Percentiles rank a stretch among this genome's conserved stretches.
Conservation (phyloP, 2,888 invertebrate species). For the Agrotis segetum region DNA sequence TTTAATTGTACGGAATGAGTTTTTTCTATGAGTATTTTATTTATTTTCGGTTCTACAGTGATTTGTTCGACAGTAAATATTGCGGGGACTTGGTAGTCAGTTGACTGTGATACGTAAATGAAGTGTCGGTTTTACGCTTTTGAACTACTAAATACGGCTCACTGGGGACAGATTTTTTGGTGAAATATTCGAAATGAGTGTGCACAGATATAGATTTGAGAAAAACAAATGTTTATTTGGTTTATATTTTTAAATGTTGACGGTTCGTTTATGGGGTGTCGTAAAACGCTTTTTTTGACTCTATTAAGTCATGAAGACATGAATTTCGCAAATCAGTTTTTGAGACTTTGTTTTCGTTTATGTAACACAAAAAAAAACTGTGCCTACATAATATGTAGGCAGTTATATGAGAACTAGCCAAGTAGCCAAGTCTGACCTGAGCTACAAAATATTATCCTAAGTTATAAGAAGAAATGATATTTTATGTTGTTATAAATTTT, state of each 20-base stretch:
- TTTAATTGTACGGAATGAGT: constrained; percentile 87
- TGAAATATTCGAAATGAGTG: constrained; percentile 60
- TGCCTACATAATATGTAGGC: too few relatives aligned
- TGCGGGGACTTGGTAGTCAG: constrained; percentile 52
- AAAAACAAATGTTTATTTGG: constrained; percentile 26
- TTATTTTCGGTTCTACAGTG: constrained; percentile 86
- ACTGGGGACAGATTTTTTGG: constrained; percentile 71
- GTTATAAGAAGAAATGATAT: too few relatives aligned
- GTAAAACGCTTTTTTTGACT: neutral
- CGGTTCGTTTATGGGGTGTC: neutral
- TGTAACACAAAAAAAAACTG: too few relatives aligned
- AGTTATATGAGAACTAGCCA: too few relatives aligned
- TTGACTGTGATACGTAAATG: constrained; percentile 78
- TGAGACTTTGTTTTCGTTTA: too few relatives aligned
- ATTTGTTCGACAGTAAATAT: constrained; percentile 87
- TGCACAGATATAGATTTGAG: constrained; percentile 48
- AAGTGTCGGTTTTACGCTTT: constrained; percentile 73
- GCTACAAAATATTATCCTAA: too few relatives aligned
- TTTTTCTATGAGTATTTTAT: constrained; percentile 85
- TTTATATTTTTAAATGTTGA: constrained; percentile 18
- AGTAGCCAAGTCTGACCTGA: too few relatives aligned
- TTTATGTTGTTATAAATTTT: too few relatives aligned
- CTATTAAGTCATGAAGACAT: too few relatives aligned
- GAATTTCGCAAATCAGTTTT: too few relatives aligned
- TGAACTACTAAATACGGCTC: constrained; percentile 65